Percentiles rank a stretch among this genome's conserved stretches.
Evolutionary conservation across 2,888 invertebrate species (phyloP).

Genomic region (Hyalella azteca): DNA sequence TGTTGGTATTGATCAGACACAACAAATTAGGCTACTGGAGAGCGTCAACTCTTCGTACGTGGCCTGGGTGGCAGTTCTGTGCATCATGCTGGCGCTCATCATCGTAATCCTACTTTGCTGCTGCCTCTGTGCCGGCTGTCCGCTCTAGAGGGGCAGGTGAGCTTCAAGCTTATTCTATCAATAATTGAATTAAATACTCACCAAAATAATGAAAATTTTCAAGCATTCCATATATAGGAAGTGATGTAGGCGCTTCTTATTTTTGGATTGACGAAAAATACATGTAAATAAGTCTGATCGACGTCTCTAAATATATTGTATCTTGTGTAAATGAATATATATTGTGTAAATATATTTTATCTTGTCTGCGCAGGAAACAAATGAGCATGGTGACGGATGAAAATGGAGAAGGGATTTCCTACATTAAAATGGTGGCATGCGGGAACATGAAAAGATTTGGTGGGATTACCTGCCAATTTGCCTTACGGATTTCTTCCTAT

Average conservation of each 20-base stretch:
- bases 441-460: slow-evolving; percentile 50
- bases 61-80: slow-evolving; percentile 49
- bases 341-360: too few species aligned
- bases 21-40: slow-evolving; percentile 33
- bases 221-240: too few species aligned
- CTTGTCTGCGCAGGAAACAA: slow-evolving; percentile 47
- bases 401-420: slow-evolving; percentile 50
- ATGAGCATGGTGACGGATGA: slow-evolving; percentile 50
- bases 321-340: too few species aligned
- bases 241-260: too few species aligned
- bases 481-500: slow-evolving; percentile 41
- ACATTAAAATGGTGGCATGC: slow-evolving; percentile 53
- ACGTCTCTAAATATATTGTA: too few species aligned
- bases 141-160: slow-evolving; percentile 50
- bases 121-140: slow-evolving; percentile 52
- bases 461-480: slow-evolving; percentile 53
- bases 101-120: slow-evolving; percentile 50
- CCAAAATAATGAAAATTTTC: too few species aligned
- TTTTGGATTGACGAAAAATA: too few species aligned
- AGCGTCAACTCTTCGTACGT: slow-evolving; percentile 48
- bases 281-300: too few species aligned
- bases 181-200: too few species aligned
- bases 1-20: too few species aligned
- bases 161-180: too few species aligned
- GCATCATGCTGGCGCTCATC: slow-evolving; percentile 47